Conservation (phyloP, 2,113 vertebrate genomes). For the Scomber scombrus region DNA sequence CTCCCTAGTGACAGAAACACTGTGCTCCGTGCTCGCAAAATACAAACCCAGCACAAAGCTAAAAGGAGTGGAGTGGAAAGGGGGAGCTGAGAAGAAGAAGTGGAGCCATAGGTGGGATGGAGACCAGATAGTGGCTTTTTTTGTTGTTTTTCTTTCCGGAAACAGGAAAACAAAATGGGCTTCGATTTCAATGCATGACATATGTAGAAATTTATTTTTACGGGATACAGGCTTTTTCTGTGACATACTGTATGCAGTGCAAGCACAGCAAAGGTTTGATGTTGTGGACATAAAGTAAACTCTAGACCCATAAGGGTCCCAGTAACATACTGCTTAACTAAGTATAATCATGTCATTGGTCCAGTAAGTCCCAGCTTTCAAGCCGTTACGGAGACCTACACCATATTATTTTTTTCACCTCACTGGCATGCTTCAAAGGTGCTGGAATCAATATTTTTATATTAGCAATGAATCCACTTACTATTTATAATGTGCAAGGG, state of each 20-base stretch:
- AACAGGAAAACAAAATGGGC: constrained; percentile 3
- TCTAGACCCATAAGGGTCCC: neutral
- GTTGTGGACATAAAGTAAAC: neutral
- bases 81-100: neutral
- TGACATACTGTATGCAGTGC: neutral
- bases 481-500: too few relatives aligned
- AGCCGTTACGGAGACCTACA: neutral
- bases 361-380: neutral
- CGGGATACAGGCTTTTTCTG: neutral
- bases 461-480: neutral
- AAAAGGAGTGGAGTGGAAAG: constrained; percentile 41
- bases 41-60: constrained; percentile 64
- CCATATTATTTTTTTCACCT: neutral
- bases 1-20: constrained; percentile 65
- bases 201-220: neutral
- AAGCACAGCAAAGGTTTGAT: neutral
- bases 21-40: constrained; percentile 56
- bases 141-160: neutral
- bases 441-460: neutral
- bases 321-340: neutral
- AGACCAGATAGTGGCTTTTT: neutral
- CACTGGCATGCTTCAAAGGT: neutral
- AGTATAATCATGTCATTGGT: neutral
- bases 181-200: neutral
- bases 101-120: neutral